Evolutionary conservation across 2,888 invertebrate species (phyloP).

Genomic region (Pelosia muscerda): DNA sequence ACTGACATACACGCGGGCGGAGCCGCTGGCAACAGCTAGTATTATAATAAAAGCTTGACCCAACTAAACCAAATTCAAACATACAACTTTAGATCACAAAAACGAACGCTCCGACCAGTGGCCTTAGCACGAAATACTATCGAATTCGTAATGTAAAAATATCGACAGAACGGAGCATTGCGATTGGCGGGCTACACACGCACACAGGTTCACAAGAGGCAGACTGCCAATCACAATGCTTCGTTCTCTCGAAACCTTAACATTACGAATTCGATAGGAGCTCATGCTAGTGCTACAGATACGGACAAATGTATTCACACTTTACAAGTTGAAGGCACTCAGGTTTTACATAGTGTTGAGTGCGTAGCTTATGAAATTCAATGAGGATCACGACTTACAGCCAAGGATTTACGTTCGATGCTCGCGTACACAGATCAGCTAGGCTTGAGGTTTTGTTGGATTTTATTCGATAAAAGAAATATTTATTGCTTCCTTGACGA

Average conservation of each 20-base stretch:
- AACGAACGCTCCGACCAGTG: neutral
- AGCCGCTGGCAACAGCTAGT: too few relatives aligned
- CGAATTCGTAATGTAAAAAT: too few relatives aligned
- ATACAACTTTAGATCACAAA: neutral
- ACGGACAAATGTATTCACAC: slow-evolving; percentile 1
- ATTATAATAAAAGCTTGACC: neutral
- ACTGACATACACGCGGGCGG: too few relatives aligned
- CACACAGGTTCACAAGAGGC: too few relatives aligned
- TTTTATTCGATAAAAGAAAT: neutral
- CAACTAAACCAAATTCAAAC: neutral
- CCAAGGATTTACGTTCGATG: slow-evolving; percentile 4
- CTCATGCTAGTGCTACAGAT: too few relatives aligned
- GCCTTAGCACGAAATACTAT: too few relatives aligned
- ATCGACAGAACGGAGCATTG: too few relatives aligned
- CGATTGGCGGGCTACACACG: too few relatives aligned
- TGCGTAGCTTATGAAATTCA: slow-evolving; percentile 45
- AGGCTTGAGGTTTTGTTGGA: neutral
- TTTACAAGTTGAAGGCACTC: neutral
- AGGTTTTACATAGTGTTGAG: slow-evolving; percentile 35
- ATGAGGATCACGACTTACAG: slow-evolving; percentile 32
- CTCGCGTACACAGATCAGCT: neutral
- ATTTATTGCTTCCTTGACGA: neutral
- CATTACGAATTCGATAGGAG: too few relatives aligned
- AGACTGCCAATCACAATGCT: too few relatives aligned
- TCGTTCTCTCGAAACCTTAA: too few relatives aligned